Base-by-base conservation (phyloP, 2,113 vertebrate genomes). In the Bothrops jararaca region DNA sequence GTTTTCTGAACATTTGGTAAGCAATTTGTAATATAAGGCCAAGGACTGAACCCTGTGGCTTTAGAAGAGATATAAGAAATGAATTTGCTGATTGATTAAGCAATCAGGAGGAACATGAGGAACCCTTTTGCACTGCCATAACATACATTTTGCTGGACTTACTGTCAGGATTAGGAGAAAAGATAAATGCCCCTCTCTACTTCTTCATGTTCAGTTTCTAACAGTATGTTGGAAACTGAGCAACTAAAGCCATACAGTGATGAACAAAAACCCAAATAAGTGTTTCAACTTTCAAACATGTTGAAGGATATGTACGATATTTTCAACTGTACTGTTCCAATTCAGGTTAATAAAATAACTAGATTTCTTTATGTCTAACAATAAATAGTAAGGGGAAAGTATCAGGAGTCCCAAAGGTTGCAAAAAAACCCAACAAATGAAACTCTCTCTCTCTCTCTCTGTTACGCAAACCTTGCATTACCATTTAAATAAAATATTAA, bases 401-500 rank as follows among this genome's bases (percentile, higher is more conserved):
- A 48, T 29, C 20, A 39, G 4, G 0, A 0, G 13, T 34, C n/a
- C 13, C 64, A 74, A 34, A 18, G n/a, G n/a, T 34, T 74, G 15
- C n/a, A 74, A 74, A 90, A 74, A 52, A 12, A 1, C 3, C 24
- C 29, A 74, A 80, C 23, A n/a, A 24, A 57, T 23, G 34, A 48
- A 58, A 90, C 13, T 34, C 13, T 12, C 29, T 74, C 64, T 45
- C 80, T 34, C 64, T 12, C 26, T 69, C 64, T 45, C 80, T 86
- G 85, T 23, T 18, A 34, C 1, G 29, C 64, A 74, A 74, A 74
- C 18, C 22, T 93, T 26, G 2, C 57, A 95, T 90, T 94, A 96
- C 92, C 93, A 89, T 90, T 88, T 92, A 93, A 95, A 93, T 95
- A 93, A 94, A 95, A 89, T 56, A 94, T 93, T 94, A 57, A 91